Evolutionary conservation across 2,113 vertebrate genomes (phyloP), one percentile per base, ranked within the genome.

Genomic region (Nestor notabilis): DNA sequence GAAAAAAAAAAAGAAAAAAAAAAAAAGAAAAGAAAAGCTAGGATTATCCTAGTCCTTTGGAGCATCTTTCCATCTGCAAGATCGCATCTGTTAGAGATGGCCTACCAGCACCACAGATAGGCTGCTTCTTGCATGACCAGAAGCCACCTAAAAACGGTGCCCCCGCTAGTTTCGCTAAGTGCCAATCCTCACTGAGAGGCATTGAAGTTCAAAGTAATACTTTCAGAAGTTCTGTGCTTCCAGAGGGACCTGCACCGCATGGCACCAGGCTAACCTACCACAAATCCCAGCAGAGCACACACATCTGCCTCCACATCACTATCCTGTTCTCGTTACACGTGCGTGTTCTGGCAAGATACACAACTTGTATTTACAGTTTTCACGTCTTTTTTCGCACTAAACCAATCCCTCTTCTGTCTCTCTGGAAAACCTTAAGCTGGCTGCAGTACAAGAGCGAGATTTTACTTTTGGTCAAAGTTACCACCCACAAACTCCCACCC

Each of bases 151-250:
- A 50, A 58, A 55, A 61, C 44, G 97, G 98, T 93, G 94, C 89
- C 71, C 95, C 96, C 25, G 70, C 96, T 83, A 91, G 74, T 95
- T 95, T 91, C 87, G 76, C 92, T 95, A 97, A 98, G 98, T 97
- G 98, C 98, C 98, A 97, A 92, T 97, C 96, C 97, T 98, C 97
- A 53, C 56, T 23, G 61, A 95, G 98, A 98, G 98, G 98, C 96
- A 58, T 58, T 58, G 92, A 35, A 96, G 97, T 94, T 95, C 97
- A 87, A 94, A 97, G 87, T 97, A 98, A 98, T 96, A 98, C 98
- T 98, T 98, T 96, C 94, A 76, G 90, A 95, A 97, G 94, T 96
- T 98, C 98, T 98, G 98, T 98, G 98, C 98, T 98, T 98, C 97
- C 90, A 97, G 97, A 98, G 97, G 96, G 98, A 98, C 96, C 96